Percentiles rank a stretch among this genome's conserved stretches.
These are phyloP conservation scores for Pilophorus perplexus DNA, from an alignment of 2,888 invertebrate species.

Conservation along the genomic window DNA sequence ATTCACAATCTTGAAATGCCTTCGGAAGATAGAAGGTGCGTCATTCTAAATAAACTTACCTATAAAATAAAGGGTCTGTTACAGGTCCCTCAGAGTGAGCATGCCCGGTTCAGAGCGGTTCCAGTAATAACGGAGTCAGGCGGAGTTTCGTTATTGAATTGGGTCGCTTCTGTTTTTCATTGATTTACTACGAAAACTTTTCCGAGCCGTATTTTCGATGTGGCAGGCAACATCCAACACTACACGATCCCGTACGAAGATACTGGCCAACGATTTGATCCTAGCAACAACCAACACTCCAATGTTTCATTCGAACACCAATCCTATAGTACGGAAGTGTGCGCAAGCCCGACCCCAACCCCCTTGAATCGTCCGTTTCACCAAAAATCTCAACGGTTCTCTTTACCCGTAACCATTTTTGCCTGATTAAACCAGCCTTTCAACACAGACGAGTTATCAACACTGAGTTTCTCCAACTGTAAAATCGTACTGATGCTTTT, in stretches of 20 bases:
- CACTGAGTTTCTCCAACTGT: no score
- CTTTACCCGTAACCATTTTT: no score
- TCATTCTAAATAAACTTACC: constrained; percentile 9
- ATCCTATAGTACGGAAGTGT: not conserved
- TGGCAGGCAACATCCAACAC: constrained; percentile 18
- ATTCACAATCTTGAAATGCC: no score
- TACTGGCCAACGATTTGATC: constrained; percentile 34
- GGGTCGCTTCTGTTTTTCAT: constrained; percentile 10
- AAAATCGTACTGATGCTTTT: no score
- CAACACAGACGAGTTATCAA: no score
- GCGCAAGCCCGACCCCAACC: constrained; percentile 28
- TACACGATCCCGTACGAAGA: constrained; percentile 30
- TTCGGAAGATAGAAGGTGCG: no score
- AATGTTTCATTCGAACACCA: constrained; percentile 20
- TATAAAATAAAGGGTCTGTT: constrained; percentile 13
- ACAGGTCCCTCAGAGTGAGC: constrained; percentile 20
- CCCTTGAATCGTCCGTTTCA: constrained; percentile 17
- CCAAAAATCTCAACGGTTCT: constrained; percentile 18
- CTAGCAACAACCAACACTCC: constrained; percentile 34
- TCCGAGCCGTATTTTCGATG: no score
- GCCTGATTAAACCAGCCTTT: no score
- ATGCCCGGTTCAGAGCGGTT: constrained; percentile 9
- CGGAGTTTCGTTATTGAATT: no score
- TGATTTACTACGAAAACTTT: no score
- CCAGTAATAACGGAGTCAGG: no score